Evolutionary conservation across 2,888 invertebrate species (phyloP), one percentile per base, ranked within the genome.

Genomic region (Periphyllus acericola): DNA sequence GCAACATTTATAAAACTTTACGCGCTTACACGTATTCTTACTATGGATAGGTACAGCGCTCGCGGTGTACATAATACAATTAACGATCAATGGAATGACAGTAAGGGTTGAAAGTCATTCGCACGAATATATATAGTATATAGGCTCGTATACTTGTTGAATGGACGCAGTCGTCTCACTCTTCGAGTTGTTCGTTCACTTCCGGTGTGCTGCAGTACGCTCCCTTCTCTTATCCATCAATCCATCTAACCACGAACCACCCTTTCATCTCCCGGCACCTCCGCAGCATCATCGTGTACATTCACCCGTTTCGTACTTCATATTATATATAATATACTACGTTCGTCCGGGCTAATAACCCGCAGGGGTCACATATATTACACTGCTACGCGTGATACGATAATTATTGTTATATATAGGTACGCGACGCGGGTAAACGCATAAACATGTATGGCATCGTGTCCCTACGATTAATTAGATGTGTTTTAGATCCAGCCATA

Each of bases 91-190:
- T 60, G 72, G 72, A 80, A 86, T 60, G 86, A 86, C 36, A 36
- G 75, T 36, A 72, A 86, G 72, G 71, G 72, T 72, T 86, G 68
- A 55, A 71, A 72, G 36, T 40, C 80, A 55, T 80, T 80, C 80
- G n/a, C n/a, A 80, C 55, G 36, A 86, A 71, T 79, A 14, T 80
- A 80, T 72, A 74, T 46, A 46, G 55, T 79, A 14, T 80, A 80
- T 72, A 74, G 80, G 79, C 40, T 74, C 11, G 46, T 46, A 46
- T 87, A 87, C 87, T 87, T 87, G 87, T 87, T 87, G 87, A 87
- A 87, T 87, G 87, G 81, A 87, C 81, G 74, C 14, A 46, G 46
- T 81, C 87, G 36, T 79, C 75, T 80, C 81, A 74, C 80, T 29
- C 87, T 34, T 36, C 86, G 46, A 81, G 87, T 87, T 55, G 60